These are phyloP conservation scores for Pasiphila rectangulata DNA, from an alignment of 2,888 invertebrate genomes.

Conservation along the genomic window DNA sequence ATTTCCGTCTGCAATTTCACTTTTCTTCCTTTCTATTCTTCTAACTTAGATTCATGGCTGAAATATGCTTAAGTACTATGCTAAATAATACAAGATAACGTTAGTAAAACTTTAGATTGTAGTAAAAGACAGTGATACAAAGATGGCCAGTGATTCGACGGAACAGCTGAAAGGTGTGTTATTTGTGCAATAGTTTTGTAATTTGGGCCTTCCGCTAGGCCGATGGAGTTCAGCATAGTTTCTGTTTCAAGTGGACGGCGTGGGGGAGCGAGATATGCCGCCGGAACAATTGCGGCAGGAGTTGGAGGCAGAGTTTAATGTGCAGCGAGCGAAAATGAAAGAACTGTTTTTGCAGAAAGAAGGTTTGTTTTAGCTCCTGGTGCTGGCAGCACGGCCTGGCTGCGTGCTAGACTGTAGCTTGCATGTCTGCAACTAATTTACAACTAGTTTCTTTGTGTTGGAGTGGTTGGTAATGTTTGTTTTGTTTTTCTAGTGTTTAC, in stretches of 20 bases:
- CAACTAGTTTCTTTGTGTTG: constrained; percentile 24
- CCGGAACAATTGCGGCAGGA: constrained; percentile 64
- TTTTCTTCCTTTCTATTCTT: constrained; percentile 13
- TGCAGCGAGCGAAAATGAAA: constrained; percentile 95
- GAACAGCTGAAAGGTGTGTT: constrained; percentile 65
- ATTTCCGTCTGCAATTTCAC: constrained; percentile 2
- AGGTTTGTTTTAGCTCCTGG: constrained; percentile 79
- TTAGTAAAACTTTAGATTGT: constrained; percentile 5
- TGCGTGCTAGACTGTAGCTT: constrained; percentile 29
- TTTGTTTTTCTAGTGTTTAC: constrained; percentile 13
- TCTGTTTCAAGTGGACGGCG: constrained; percentile 72
- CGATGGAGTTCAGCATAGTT: constrained; percentile 66
- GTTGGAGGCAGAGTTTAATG: constrained; percentile 92
- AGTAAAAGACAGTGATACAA: constrained; percentile 24
- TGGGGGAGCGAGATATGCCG: constrained; percentile 42
- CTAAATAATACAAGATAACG: constrained; percentile 19
- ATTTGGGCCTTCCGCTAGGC: constrained; percentile 43
- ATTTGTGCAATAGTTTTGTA: constrained; percentile 40
- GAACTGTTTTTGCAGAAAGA: constrained; percentile 96
- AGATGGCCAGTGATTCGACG: constrained; percentile 60
- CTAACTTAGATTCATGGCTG: background rate
- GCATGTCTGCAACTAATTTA: constrained; percentile 24
- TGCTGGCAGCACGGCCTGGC: constrained; percentile 32
- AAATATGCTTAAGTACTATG: constrained; percentile 33
- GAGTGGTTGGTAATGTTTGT: constrained; percentile 20